Evolutionary conservation across 2,888 invertebrate species (phyloP), one percentile per base, ranked within the genome.

Genomic region (Megamerina dolium): DNA sequence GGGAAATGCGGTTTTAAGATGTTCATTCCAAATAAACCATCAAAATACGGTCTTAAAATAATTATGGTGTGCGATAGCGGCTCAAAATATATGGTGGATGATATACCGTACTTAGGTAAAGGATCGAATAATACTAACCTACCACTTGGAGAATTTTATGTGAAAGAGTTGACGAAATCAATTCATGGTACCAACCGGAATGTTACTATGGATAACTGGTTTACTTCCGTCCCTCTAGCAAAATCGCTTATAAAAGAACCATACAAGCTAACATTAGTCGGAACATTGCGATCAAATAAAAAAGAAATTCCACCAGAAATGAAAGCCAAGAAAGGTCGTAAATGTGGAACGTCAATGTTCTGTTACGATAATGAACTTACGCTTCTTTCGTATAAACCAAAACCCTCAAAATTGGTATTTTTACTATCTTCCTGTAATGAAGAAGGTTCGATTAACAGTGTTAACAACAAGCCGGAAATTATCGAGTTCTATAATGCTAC

Each of bases 131-230:
- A 27, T 9, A 33, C 40, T n/a, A 38, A 38, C 9, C 8, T 48
- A 12, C 40, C 41, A 23, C 41, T 51, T 37, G 45, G 41, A 17
- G 49, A 54, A 38, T 50, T 39, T 23, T 53, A 33, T 20, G 45
- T 51, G 4, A 47, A 50, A 36, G 47, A 43, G 30, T 31, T 49
- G 12, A 46, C 38, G 20, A 46, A 39, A 38, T 19, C 45, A 14
- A 42, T 49, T 10, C 43, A 49, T 43, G 51, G 48, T 14, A 37
- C 37, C 2, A 45, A 45, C 37, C 34, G 48, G 23, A 49, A 48
- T 27, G 41, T 55, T 17, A 62, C 58, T 2, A 49, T 53, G 49
- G 63, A 66, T 45, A 65, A 66, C 46, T 63, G 62, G 63, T 66
- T 64, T 41, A 61, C 63, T 10, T 63, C 59, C 18, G 53, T 64